Conservation (phyloP, 1,140 invertebrate species). For the Oryctes rhinoceros region DNA sequence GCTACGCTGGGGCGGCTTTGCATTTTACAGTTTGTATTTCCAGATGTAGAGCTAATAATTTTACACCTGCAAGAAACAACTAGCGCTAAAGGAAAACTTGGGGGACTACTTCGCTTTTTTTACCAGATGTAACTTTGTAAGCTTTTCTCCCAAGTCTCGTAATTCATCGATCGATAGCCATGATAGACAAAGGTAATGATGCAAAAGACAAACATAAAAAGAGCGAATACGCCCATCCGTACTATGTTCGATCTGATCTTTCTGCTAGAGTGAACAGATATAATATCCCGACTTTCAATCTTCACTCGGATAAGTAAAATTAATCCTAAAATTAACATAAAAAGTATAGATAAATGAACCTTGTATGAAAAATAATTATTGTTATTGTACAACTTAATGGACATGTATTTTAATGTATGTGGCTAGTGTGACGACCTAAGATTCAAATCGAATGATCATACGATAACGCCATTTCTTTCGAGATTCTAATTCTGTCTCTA, state of each 20-base stretch:
- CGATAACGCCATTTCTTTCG: too few relatives aligned
- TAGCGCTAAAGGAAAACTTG: not conserved
- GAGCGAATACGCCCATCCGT: conserved; percentile 78
- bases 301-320: conserved; percentile 80
- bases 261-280: conserved; percentile 79
- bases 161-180: conserved; percentile 79
- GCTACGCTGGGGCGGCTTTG: conserved; percentile 79
- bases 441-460: too few relatives aligned
- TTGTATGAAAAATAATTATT: too few relatives aligned
- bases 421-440: too few relatives aligned
- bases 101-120: conserved; percentile 53
- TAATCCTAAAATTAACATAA: conserved; percentile 66
- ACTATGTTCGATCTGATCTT: conserved; percentile 87
- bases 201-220: conserved; percentile 77
- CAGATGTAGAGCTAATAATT: conserved; percentile 65
- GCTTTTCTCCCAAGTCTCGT: conserved; percentile 76
- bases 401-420: too few relatives aligned
- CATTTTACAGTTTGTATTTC: conserved; percentile 68
- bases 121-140: conserved; percentile 84
- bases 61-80: conserved; percentile 65
- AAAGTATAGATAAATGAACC: too few relatives aligned
- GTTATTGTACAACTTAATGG: too few relatives aligned
- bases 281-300: conserved; percentile 81
- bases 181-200: conserved; percentile 84
- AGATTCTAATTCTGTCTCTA: too few relatives aligned